phyloP scores from a whole-genome alignment of 2,113 vertebrate species.

The Triplophysa siluroides region DNA sequence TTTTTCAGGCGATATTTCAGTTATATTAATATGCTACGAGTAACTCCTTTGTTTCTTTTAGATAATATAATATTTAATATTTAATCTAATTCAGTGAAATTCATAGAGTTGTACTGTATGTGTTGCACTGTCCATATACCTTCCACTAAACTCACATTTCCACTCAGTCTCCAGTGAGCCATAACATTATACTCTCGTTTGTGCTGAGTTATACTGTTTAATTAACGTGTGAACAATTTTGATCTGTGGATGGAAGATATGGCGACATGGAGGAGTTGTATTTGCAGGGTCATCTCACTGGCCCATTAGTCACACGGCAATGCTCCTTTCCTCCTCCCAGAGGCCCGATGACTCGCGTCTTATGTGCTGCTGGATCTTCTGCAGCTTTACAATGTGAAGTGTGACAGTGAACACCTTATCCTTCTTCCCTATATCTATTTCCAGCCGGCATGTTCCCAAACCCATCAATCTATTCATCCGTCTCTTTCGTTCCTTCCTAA shows the following conservation, averaged over 20 bases:
- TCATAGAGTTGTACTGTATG: too few species aligned
- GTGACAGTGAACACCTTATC: constrained; percentile 19
- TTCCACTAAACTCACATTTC: not conserved
- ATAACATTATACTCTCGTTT: not conserved
- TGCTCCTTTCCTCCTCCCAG: constrained; percentile 1
- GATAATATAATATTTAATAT: too few species aligned
- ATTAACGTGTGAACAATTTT: not conserved
- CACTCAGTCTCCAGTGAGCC: not conserved
- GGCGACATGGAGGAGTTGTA: constrained; percentile 16
- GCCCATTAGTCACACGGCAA: constrained; percentile 23
- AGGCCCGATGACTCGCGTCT: constrained; percentile 31
- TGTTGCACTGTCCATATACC: not conserved
- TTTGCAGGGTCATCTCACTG: constrained; percentile 33
- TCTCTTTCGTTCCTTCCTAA: not conserved
- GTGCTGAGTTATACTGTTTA: not conserved
- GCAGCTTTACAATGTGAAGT: not conserved
- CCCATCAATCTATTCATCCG: not conserved
- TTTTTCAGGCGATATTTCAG: too few species aligned
- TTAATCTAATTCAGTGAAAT: too few species aligned
- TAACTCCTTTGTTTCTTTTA: too few species aligned
- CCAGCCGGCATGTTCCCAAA: constrained; percentile 22
- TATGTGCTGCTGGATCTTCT: constrained; percentile 30
- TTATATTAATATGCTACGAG: too few species aligned
- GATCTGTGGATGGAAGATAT: not conserved
- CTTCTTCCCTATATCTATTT: constrained; percentile 22